A percentile compares a stretch with the other conserved stretches of the same genome.
Evolutionary conservation across 2,113 vertebrate species (phyloP).

Genomic region (Protobothrops flavoviridis): DNA sequence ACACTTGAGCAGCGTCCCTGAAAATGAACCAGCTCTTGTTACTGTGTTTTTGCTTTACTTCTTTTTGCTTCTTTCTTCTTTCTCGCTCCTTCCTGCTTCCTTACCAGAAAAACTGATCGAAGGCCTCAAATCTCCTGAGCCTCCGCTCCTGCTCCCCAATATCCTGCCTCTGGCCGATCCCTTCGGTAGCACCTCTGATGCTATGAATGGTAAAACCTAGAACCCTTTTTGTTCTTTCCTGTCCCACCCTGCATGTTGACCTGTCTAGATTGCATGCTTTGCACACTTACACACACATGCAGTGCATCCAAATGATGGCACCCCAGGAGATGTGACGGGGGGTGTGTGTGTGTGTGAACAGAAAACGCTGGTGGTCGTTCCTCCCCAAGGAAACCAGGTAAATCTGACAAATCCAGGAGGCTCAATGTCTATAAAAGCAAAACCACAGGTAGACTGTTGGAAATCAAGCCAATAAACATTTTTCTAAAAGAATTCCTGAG

Average conservation of each 20-base stretch:
- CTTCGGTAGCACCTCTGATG: conserved; percentile 82
- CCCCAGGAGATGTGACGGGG: too few species aligned
- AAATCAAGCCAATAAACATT: neutral
- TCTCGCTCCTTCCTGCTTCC: conserved; percentile 54
- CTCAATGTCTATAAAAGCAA: neutral
- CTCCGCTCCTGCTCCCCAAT: conserved; percentile 85
- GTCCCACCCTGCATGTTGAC: conserved; percentile 26
- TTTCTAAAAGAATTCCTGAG: neutral
- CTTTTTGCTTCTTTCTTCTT: conserved; percentile 29
- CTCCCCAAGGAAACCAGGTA: neutral
- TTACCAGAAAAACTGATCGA: conserved; percentile 90
- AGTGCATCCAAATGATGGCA: neutral
- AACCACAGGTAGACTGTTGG: neutral
- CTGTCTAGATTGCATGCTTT: neutral
- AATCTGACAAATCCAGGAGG: neutral
- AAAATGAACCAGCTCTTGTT: neutral
- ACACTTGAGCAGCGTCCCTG: neutral
- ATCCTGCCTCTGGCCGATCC: conserved; percentile 86
- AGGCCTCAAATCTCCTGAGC: conserved; percentile 89
- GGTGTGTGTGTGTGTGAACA: too few species aligned
- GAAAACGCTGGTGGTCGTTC: neutral
- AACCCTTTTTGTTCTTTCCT: neutral
- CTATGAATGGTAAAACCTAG: conserved; percentile 73
- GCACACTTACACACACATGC: neutral
- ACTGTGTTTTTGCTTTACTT: neutral